Base-by-base conservation (phyloP, 2,113 vertebrate species). In the Peromyscus leucopus region DNA sequence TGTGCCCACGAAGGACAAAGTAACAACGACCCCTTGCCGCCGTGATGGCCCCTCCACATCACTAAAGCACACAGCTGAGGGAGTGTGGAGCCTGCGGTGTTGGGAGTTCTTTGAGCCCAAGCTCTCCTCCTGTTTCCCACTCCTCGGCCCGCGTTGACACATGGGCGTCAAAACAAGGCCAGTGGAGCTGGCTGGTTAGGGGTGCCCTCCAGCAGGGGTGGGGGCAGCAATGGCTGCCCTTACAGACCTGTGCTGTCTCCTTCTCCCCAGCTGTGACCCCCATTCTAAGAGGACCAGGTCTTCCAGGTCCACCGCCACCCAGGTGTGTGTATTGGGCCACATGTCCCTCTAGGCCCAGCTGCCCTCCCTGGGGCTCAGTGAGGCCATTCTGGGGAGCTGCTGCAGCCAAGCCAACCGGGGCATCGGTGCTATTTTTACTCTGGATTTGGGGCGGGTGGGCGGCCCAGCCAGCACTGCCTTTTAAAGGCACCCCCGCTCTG, bases 311-410 rank as follows among this genome's bases (percentile, higher is more conserved):
- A 28, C 82, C 92, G 83, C 91, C 12, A 7, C 59, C 95, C 79
- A 90, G 91, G 91, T 71, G 92, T 71, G 3, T 16, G 55, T 74
- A 79, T 1, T 11, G 95, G 94, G 95, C 55, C 48, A 8, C 46
- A 21, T 5, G 4, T 22, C 17, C 61, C 48, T 28, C 42, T 7
- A 15, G 57, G 69, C 31, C 67, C 39, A 17, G 85, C 76, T 8
- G 36, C 89, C 97, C 63, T 96, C 93, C 83, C 67, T 3, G 42
- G 96, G 96, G 63, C 97, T 94, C 7, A 72, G 75, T 8, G n/a
- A 97, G 94, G 96, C 96, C 84, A 59, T 97, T 90, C 93, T 93
- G 96, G 97, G 97, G 98, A 98, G 95, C 96, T 88, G 26, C 63
- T 89, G 84, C 96, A 96, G 90, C 78, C 71, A 92, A 96, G 88